Evolutionary conservation across 2,888 invertebrate genomes (phyloP).

Genomic region (Meta bourneti): DNA sequence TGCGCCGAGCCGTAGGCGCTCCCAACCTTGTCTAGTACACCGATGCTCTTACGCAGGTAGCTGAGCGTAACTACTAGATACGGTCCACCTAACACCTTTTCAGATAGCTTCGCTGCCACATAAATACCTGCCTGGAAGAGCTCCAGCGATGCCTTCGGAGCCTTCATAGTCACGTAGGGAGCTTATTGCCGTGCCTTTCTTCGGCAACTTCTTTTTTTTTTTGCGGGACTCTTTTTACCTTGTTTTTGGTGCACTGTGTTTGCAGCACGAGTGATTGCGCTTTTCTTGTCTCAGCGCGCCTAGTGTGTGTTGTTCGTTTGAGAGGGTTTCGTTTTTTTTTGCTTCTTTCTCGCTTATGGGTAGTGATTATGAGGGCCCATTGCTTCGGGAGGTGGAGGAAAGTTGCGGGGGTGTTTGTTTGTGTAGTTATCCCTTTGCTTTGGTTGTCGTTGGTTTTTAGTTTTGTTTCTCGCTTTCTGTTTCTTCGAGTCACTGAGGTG

Average conservation of each 20-base stretch:
- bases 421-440: not conserved
- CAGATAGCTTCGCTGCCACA: slow-evolving; percentile 44
- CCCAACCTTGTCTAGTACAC: not conserved
- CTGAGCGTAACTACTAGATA: slow-evolving; percentile 21
- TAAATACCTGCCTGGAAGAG: slow-evolving; percentile 47
- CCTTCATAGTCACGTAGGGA: slow-evolving; percentile 64
- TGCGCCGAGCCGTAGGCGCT: not conserved
- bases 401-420: slow-evolving; percentile 14
- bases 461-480: not conserved
- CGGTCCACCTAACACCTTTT: slow-evolving; percentile 48
- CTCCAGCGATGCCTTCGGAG: not conserved
- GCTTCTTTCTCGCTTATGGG: not conserved
- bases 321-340: slow-evolving; percentile 4
- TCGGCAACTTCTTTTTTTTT: slow-evolving; percentile 15
- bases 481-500: not conserved
- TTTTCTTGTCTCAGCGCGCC: not conserved
- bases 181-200: slow-evolving; percentile 60
- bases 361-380: slow-evolving; percentile 48
- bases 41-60: not conserved
- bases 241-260: not conserved
- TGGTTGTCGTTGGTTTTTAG: not conserved
- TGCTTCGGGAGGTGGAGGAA: not conserved
- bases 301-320: slow-evolving; percentile 25
- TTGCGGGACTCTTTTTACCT: not conserved
- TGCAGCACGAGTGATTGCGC: slow-evolving; percentile 56